Conservation (phyloP, 2,797 vertebrate species). For the Sebastes itinus region DNA sequence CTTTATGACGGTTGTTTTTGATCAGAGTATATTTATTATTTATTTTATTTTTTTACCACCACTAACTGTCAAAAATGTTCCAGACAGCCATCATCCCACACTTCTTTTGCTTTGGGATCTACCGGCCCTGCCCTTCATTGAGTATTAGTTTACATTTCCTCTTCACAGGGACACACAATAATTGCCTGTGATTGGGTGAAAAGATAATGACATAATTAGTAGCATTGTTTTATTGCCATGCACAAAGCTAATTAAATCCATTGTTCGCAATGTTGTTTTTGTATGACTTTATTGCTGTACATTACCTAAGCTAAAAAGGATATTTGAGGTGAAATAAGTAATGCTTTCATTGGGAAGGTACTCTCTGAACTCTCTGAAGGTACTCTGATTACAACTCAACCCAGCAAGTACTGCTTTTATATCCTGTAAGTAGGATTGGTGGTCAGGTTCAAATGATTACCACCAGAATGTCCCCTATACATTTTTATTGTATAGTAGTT, state of each 20-base stretch:
- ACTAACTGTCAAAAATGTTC: not conserved
- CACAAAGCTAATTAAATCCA: not conserved
- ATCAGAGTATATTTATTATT: not conserved
- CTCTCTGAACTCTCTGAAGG: too few relatives aligned
- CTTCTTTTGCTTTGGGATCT: not conserved
- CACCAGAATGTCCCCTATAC: not conserved
- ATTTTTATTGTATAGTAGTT: not conserved
- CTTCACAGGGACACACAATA: not conserved
- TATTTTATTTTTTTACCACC: too few relatives aligned
- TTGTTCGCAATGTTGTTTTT: not conserved
- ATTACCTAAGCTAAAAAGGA: not conserved
- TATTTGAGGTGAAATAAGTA: not conserved
- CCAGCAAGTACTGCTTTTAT: not conserved
- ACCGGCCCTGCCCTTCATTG: not conserved
- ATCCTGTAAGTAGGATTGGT: not conserved
- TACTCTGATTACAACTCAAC: too few relatives aligned
- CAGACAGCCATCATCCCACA: not conserved
- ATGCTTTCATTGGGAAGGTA: fast-evolving
- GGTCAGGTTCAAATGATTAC: not conserved
- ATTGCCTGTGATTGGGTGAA: not conserved
- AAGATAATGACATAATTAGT: not conserved
- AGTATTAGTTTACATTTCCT: not conserved
- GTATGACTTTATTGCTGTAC: not conserved
- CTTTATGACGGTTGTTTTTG: not conserved
- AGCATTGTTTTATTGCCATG: not conserved